These are phyloP conservation scores for Alectura lathami DNA, from an alignment of 2,113 vertebrate species.

Conservation along the genomic window DNA sequence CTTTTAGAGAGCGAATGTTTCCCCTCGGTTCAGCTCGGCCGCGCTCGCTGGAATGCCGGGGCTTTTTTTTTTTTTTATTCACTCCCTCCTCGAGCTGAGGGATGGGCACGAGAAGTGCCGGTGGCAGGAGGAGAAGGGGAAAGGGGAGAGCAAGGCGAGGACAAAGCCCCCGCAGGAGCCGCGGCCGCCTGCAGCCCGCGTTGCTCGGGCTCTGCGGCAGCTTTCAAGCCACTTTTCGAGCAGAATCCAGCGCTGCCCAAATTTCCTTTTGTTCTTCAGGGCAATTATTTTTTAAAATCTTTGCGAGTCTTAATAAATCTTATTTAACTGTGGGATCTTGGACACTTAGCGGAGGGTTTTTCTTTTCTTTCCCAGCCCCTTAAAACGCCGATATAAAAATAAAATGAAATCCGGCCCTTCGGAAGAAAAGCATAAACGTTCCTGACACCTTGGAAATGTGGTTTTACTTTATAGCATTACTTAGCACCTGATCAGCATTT, in stretches of 20 bases:
- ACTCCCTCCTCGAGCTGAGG: slow-evolving; percentile 4
- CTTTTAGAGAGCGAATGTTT: slow-evolving; percentile 50
- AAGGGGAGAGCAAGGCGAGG: not conserved
- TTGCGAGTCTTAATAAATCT: slow-evolving; percentile 1
- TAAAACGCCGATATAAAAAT: slow-evolving; percentile 5
- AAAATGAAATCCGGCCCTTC: slow-evolving; percentile 47
- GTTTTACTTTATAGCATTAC: slow-evolving; percentile 79
- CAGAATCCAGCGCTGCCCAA: not conserved
- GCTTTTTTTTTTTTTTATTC: too few species aligned
- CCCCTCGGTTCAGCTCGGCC: slow-evolving; percentile 28
- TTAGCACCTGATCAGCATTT: slow-evolving; percentile 78
- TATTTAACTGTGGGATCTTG: not conserved
- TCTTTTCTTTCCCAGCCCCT: slow-evolving; percentile 13
- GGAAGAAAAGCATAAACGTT: slow-evolving; percentile 68
- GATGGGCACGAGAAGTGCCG: slow-evolving; percentile 27
- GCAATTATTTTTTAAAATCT: not conserved
- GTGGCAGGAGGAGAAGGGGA: not conserved
- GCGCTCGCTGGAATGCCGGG: slow-evolving; percentile 1
- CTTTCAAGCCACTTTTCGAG: not conserved
- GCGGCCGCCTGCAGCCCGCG: not conserved
- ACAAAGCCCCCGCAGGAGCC: rapidly evolving
- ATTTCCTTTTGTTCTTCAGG: slow-evolving; percentile 25
- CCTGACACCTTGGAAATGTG: slow-evolving; percentile 77
- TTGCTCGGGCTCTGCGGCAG: not conserved
- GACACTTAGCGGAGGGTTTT: not conserved